Evolutionary conservation across 2,113 vertebrate species (phyloP).

Genomic region (Ctenomys sociabilis): DNA sequence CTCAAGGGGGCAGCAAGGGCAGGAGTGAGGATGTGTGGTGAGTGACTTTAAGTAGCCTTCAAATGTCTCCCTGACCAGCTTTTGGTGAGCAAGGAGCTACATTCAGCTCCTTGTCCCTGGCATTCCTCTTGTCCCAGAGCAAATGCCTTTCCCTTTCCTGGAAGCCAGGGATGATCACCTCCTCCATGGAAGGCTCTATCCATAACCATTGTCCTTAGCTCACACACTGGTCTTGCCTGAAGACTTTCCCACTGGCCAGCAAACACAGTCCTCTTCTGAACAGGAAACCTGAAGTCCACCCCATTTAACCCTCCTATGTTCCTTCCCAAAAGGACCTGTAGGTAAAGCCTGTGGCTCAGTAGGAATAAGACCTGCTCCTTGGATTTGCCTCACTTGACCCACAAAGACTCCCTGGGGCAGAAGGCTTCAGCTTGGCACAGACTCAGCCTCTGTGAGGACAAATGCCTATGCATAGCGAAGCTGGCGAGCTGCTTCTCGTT

Average conservation of each 20-base stretch:
- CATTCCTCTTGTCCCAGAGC: not conserved
- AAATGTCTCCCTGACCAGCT: not conserved
- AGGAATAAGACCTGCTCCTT: not conserved
- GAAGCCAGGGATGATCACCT: not conserved
- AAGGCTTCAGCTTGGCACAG: not conserved
- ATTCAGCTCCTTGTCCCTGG: not conserved
- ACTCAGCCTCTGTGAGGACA: not conserved
- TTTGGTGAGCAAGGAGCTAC: not conserved
- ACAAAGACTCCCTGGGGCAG: not conserved
- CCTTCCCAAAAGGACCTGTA: not conserved
- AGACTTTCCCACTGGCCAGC: not conserved
- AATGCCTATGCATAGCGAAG: not conserved
- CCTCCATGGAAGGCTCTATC: rapidly evolving
- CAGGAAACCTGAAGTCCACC: not conserved
- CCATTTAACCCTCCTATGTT: no score
- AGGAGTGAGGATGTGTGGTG: not conserved
- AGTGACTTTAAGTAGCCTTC: conserved; percentile 41
- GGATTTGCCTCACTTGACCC: not conserved
- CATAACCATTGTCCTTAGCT: not conserved
- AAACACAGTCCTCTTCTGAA: not conserved
- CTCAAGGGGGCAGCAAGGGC: not conserved
- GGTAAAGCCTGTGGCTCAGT: not conserved
- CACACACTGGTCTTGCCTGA: not conserved
- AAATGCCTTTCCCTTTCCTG: not conserved
- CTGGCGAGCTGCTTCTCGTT: not conserved